Base-by-base conservation (phyloP, 2,797 vertebrate genomes). In the Danionella dracula region DNA sequence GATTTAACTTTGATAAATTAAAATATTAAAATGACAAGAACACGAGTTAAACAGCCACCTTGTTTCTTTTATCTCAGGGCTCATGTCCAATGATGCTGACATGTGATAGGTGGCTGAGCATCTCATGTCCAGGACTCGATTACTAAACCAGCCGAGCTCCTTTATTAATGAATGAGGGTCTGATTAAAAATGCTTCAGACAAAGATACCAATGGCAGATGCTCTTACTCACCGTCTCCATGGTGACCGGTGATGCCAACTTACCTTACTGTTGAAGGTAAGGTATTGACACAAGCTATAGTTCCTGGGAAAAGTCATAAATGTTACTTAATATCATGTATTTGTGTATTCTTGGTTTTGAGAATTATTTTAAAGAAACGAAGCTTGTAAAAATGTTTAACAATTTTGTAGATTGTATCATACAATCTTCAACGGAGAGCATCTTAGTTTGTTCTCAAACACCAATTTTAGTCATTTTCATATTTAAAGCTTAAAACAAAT, bases 111-210 rank as follows among this genome's bases (percentile, higher is more conserved):
- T 34, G 64, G 61, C 45, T 19, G 56, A 23, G 44, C 7, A 49
- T 67, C 63, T 90, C 81, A 2, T 42, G 74, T 89, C 87, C 73
- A 85, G 55, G 71, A 81, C 68, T 88, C 77, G 11, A 78, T 85
- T 87, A 82, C 15, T 78, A 79, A 71, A 62, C 74, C 81, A 86
- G 80, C 78, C 40, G 38, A 21, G 61, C 50, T 62, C 81, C 71
- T 84, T 92, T 85, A 90, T 85, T 90, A 85, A 89, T 87, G 76
- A 73, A 90, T 87, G 80, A 82, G 62, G 72, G 54, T 46, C 76
- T 84, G 83, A 84, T 86, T 78, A 84, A 84, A 80, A 75, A 40
- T 42, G 37, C 65, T 45, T 59, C 16, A 50, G 12, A 56, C 46
- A 42, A 60, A 49, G 21, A 34, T n/a, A 16, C 15, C 45, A 20